A percentile compares a stretch with the other conserved stretches of the same genome.
These are phyloP conservation scores for Heteromormyrus szaboi DNA, from an alignment of 2,797 vertebrate species.

Conservation along the genomic window DNA sequence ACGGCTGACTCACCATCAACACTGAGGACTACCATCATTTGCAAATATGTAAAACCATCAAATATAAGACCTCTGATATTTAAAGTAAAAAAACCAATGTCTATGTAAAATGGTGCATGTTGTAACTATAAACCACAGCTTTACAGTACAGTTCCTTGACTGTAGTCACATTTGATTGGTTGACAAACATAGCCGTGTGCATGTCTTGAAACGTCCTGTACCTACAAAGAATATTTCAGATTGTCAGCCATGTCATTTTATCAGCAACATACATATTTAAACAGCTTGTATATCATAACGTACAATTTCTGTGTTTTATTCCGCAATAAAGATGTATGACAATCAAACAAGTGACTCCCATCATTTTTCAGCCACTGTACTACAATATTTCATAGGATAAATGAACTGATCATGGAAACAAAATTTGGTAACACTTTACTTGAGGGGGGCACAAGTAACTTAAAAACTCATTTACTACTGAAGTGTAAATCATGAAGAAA, in stretches of 20 bases:
- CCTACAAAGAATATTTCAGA: background rate
- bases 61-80: background rate
- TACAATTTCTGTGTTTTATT: background rate
- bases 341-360: background rate
- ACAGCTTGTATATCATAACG: background rate
- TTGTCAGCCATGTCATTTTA: background rate
- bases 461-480: background rate
- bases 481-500: background rate
- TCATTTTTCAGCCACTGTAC: background rate
- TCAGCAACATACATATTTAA: background rate
- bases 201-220: background rate
- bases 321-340: slow-evolving; percentile 2
- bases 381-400: background rate
- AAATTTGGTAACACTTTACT: background rate
- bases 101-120: background rate
- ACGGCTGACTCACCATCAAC: background rate
- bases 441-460: background rate
- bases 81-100: background rate
- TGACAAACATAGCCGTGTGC: background rate
- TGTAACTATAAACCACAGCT: background rate
- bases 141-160: background rate
- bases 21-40: background rate
- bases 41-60: background rate
- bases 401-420: background rate
- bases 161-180: background rate